Base-by-base conservation (phyloP, 2,113 vertebrate genomes). In the Henicopernis longicauda region DNA sequence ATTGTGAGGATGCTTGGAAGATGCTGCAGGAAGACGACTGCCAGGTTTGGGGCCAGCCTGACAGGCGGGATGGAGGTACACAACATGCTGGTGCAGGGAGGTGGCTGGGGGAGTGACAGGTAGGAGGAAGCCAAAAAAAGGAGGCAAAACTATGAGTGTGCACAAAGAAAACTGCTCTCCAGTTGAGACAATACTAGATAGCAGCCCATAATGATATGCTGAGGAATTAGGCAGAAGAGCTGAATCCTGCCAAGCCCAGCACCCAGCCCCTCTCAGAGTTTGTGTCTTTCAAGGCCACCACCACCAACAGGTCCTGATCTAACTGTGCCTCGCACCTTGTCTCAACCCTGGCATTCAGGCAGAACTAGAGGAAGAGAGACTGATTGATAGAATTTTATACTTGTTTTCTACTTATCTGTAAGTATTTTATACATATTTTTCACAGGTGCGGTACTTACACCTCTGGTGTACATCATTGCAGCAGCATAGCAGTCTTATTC, bases 31-130 rank as follows among this genome's bases (percentile, higher is more conserved):
- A 84, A 73, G 44, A 34, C 0, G 2, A 13, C 10, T 26, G 71
- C 13, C 42, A 49, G 50, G 17, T 70, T 38, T 71, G 71, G 49
- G 47, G 50, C 7, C 15, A 47, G 55, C 7, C 34, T 76, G 71
- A 10, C 13, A 23, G 49, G 13, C 0, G 0, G 36, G 18, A 58
- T 20, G 10, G 4, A 6, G 11, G 8, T 16, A 79, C n/a, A 36
- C 6, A 26, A 8, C 0, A 2, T 38, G 71, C 44, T 47, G 25
- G 12, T 76, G 29, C n/a, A 42, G 38, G 34, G 73, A 62, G 13
- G 25, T 76, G 32, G 29, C 17, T 1, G 1, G 55, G 20, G 16
- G n/a, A 55, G 25, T 16, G 32, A 74, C 61, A 49, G 34, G 34
- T 54, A 45, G 8, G 62, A 80, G 8, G 25, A 89, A 77, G 25